phyloP scores from a whole-genome alignment of 2,888 invertebrate genomes.

The Mesorhabditis sp. region DNA sequence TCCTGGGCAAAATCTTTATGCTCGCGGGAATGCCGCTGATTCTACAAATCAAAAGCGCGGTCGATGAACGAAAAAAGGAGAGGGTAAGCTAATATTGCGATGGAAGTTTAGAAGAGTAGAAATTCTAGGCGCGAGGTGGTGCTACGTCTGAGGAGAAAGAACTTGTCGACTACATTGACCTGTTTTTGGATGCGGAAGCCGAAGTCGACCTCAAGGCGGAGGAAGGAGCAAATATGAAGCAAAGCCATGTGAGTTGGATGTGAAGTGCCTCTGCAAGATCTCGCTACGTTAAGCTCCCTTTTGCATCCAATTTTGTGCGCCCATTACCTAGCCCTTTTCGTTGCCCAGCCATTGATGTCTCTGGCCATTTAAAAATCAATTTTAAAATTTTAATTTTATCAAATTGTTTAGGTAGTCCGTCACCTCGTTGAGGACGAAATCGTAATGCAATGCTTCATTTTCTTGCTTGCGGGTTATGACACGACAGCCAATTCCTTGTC shows the following conservation, averaged over 20 bases:
- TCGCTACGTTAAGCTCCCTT: too few species aligned
- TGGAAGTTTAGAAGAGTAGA: too few species aligned
- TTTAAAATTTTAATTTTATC: too few species aligned
- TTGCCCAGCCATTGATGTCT: too few species aligned
- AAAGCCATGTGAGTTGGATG: too few species aligned
- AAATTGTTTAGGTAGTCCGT: too few species aligned
- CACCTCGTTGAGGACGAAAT: conserved; percentile 46
- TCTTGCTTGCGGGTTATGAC: conserved; percentile 64
- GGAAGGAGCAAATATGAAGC: neutral
- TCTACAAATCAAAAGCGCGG: conserved; percentile 7
- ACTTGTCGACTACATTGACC: conserved; percentile 36
- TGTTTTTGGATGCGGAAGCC: conserved; percentile 36
- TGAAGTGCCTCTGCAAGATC: too few species aligned
- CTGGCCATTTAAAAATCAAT: too few species aligned
- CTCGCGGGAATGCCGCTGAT: conserved; percentile 3
- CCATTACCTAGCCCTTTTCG: too few species aligned
- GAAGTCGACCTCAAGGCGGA: conserved; percentile 23
- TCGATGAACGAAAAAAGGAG: conserved; percentile 17
- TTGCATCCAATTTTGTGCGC: too few species aligned
- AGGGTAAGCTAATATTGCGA: conserved; percentile 12
- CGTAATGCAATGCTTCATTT: conserved; percentile 59
- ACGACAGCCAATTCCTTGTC: conserved; percentile 63
- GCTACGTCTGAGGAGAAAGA: neutral
- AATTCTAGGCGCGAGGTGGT: neutral
- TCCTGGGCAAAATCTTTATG: neutral